Percentiles rank a stretch among this genome's conserved stretches.
These are phyloP conservation scores for Caenorhabditis sp. DNA, from an alignment of 2,888 invertebrate genomes.

Conservation along the genomic window DNA sequence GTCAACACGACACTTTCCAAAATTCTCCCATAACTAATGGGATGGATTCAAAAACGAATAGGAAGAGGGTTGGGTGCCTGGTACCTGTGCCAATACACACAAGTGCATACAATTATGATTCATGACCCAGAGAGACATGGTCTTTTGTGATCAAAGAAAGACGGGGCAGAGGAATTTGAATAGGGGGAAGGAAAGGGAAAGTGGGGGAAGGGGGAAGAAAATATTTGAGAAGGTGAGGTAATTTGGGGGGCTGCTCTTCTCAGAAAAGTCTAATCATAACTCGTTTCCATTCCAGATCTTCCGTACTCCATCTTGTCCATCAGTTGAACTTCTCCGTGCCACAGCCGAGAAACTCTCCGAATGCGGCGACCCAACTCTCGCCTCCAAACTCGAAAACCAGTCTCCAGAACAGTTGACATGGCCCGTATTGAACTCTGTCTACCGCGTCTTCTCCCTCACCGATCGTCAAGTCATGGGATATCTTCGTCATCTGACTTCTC, in stretches of 20 bases:
- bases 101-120: conserved; percentile 48
- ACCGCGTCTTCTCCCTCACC: conserved; percentile 42
- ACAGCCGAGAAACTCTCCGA: conserved; percentile 46
- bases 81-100: conserved; percentile 8
- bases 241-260: neutral
- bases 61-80: conserved; percentile 1
- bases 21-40: neutral
- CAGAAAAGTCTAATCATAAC: no score
- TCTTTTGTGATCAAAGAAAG: neutral
- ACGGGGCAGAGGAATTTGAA: neutral
- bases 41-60: neutral
- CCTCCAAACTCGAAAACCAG: conserved; percentile 6
- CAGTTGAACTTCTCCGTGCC: conserved; percentile 10
- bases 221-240: no score
- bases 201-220: neutral
- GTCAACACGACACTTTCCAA: neutral
- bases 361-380: conserved; percentile 25
- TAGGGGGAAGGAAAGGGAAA: neutral
- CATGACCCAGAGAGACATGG: conserved; percentile 11
- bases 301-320: conserved; percentile 22
- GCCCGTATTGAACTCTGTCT: conserved; percentile 23
- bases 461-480: conserved; percentile 65
- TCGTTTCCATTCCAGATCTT: conserved; percentile 29
- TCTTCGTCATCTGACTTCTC: conserved; percentile 40
- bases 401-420: conserved; percentile 25